These are phyloP conservation scores for Hippasteria phrygiana DNA, from an alignment of 53 echinoderm and acorn worm genomes.

Conservation along the genomic window DNA sequence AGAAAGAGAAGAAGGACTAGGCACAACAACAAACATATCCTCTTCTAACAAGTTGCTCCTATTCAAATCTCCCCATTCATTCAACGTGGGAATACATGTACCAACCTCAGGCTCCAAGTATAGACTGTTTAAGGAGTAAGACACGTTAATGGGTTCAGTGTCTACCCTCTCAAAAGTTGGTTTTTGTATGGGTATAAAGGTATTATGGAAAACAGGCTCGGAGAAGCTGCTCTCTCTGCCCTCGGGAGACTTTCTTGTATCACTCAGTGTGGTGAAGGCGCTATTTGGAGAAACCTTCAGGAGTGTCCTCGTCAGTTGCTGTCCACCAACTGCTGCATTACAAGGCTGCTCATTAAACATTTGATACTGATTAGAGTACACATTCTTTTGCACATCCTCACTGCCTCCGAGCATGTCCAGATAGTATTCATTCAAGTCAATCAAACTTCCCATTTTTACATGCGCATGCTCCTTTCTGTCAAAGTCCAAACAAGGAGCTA, in stretches of 20 bases:
- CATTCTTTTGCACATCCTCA: background rate
- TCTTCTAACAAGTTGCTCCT: background rate
- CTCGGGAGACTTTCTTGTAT: background rate
- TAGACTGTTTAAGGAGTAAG: constrained; percentile 35
- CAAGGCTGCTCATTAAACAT: background rate
- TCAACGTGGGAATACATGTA: background rate
- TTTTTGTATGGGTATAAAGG: background rate
- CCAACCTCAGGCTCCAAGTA: background rate
- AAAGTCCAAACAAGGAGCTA: background rate
- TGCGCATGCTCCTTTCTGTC: background rate
- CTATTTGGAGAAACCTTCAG: constrained; percentile 40
- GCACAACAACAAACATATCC: background rate
- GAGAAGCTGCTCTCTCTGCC: background rate
- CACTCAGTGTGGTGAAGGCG: constrained; percentile 2
- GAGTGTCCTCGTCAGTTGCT: background rate
- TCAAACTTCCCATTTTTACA: background rate
- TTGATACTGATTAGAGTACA: background rate
- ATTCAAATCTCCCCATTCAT: background rate
- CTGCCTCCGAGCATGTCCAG: background rate
- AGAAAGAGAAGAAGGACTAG: background rate
- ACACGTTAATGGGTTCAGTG: background rate
- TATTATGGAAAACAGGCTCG: background rate
- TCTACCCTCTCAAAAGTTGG: background rate
- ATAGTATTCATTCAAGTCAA: background rate
- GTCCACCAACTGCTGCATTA: background rate